A percentile compares a stretch with the other conserved stretches of the same genome.
Evolutionary conservation across 2,113 vertebrate genomes (phyloP).

Genomic region (Megaceryle torquata): DNA sequence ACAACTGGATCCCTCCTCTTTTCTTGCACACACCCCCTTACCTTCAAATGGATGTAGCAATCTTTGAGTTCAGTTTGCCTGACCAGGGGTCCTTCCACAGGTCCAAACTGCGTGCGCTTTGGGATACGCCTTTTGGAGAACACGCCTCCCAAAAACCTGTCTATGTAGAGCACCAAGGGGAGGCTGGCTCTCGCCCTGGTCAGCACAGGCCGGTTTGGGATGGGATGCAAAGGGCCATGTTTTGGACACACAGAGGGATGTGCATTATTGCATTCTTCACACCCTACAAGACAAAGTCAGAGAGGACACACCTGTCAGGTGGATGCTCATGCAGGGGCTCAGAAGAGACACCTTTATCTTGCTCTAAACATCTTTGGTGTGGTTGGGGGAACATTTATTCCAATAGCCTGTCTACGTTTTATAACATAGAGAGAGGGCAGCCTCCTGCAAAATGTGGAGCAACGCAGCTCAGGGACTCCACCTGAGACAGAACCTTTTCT

Average conservation of each 20-base stretch:
- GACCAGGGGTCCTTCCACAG: slow-evolving; percentile 90
- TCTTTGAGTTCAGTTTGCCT: slow-evolving; percentile 86
- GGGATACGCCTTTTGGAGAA: slow-evolving; percentile 95
- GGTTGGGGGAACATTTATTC: background rate
- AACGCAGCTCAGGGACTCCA: background rate
- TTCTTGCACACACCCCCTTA: background rate
- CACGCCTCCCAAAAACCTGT: slow-evolving; percentile 91
- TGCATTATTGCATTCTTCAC: slow-evolving; percentile 91
- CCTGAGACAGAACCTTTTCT: background rate
- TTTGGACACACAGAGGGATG: slow-evolving; percentile 88
- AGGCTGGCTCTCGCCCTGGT: slow-evolving; percentile 92
- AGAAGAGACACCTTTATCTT: background rate
- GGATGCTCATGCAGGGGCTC: background rate
- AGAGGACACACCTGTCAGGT: background rate
- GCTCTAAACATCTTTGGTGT: background rate
- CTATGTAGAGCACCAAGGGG: slow-evolving; percentile 91
- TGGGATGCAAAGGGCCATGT: slow-evolving; percentile 91
- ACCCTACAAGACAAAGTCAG: slow-evolving; percentile 80
- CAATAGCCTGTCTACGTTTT: background rate
- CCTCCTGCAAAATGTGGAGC: background rate
- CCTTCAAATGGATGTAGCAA: slow-evolving; percentile 92
- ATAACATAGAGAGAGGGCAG: background rate
- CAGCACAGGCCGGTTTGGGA: slow-evolving; percentile 91
- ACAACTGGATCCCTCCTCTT: background rate
- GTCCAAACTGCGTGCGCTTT: slow-evolving; percentile 95